Evolutionary conservation across 1,140 invertebrate genomes (phyloP).

Genomic region (Papilio aristodemus): DNA sequence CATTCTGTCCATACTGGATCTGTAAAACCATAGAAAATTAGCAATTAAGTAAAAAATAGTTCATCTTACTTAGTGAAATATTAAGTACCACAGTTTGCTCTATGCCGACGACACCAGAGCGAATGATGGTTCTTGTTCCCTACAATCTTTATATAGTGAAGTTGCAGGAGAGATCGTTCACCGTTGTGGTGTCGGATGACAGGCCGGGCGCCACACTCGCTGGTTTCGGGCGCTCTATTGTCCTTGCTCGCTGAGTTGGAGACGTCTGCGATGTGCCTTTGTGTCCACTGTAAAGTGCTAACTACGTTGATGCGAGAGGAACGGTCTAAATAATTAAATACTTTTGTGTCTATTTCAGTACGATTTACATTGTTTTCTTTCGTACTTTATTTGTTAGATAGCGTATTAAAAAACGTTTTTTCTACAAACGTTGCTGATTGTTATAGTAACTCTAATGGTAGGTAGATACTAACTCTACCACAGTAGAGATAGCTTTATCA

Average conservation of each 20-base stretch:
- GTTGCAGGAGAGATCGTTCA: constrained; percentile 53
- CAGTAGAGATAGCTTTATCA: too few species aligned
- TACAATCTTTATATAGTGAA: constrained; percentile 59
- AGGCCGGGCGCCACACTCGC: constrained; percentile 48
- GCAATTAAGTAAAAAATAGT: neutral
- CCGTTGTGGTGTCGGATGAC: constrained; percentile 62
- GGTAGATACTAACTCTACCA: too few species aligned
- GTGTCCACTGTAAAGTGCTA: constrained; percentile 11
- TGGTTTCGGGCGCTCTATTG: constrained; percentile 59
- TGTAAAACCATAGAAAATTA: constrained; percentile 53
- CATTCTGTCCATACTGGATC: constrained; percentile 76
- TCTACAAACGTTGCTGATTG: neutral
- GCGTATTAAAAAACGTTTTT: neutral
- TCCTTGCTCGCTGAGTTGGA: constrained; percentile 56
- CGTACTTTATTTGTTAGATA: neutral
- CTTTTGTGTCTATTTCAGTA: neutral
- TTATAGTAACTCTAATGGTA: too few species aligned
- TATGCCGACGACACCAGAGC: constrained; percentile 64
- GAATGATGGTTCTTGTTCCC: constrained; percentile 53
- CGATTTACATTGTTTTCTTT: neutral
- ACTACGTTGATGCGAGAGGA: constrained; percentile 15
- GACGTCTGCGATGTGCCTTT: constrained; percentile 29
- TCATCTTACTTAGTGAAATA: neutral
- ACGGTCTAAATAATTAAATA: constrained; percentile 11
- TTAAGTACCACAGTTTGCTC: constrained; percentile 58